Conservation (phyloP, 2,113 vertebrate species). For the Rutilus rutilus region DNA sequence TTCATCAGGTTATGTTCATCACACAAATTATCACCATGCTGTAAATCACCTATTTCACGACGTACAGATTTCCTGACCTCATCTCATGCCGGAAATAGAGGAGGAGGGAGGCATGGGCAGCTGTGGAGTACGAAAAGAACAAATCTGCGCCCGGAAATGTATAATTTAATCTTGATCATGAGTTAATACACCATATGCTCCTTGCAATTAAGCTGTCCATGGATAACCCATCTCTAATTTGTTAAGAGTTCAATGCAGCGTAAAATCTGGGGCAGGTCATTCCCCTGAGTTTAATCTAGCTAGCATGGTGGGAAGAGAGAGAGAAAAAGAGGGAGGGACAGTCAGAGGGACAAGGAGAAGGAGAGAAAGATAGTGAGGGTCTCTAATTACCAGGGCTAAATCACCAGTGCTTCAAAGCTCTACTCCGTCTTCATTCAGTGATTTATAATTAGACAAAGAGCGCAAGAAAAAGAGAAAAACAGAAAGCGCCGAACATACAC, state of each 20-base stretch:
- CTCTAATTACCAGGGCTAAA: constrained; percentile 70
- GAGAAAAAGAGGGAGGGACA: background rate
- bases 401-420: constrained; percentile 61
- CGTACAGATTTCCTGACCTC: constrained; percentile 25
- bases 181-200: constrained; percentile 77
- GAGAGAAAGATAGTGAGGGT: constrained; percentile 44
- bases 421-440: constrained; percentile 53
- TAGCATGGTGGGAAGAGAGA: constrained; percentile 39
- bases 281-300: constrained; percentile 74
- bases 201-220: constrained; percentile 75
- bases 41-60: constrained; percentile 41
- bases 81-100: constrained; percentile 37
- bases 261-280: constrained; percentile 78
- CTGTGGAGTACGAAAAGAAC: constrained; percentile 49
- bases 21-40: constrained; percentile 10
- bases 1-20: constrained; percentile 33
- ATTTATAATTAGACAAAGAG: constrained; percentile 63
- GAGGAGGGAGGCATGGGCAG: constrained; percentile 23
- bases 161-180: constrained; percentile 79
- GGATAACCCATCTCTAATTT: constrained; percentile 78
- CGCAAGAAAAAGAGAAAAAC: constrained; percentile 5
- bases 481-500: background rate
- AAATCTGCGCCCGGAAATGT: constrained; percentile 60
- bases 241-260: constrained; percentile 78
- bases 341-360: constrained; percentile 11